phyloP scores from a whole-genome alignment of 2,888 invertebrate genomes.

The Cheilosia grossa region DNA sequence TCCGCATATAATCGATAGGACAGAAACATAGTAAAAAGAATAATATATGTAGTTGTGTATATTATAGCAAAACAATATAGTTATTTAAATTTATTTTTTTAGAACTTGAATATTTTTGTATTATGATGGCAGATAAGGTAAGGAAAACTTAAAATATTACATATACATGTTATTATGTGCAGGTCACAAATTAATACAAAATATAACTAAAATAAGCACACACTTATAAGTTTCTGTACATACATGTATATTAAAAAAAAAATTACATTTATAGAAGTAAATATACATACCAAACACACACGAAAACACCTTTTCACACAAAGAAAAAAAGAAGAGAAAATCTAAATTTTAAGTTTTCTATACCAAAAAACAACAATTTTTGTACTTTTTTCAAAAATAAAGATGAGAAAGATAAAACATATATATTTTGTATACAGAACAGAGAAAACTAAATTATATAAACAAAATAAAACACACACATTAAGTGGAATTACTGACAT shows the following conservation, averaged over 20 bases:
- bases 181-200: constrained; percentile 54
- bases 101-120: constrained; percentile 56
- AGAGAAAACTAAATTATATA: constrained; percentile 54
- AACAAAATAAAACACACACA: constrained; percentile 42
- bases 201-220: constrained; percentile 53
- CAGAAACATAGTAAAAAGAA: constrained; percentile 7
- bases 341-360: constrained; percentile 66
- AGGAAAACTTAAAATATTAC: constrained; percentile 22
- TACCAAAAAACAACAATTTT: constrained; percentile 73
- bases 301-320: constrained; percentile 60
- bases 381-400: constrained; percentile 70
- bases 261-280: constrained; percentile 4
- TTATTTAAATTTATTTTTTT: constrained; percentile 47
- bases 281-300: constrained; percentile 49
- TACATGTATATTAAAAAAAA: constrained; percentile 32
- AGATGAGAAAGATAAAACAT: constrained; percentile 55
- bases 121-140: constrained; percentile 14
- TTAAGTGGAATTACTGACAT: constrained; percentile 38
- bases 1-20: not conserved
- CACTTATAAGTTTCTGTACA: constrained; percentile 48
- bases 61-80: constrained; percentile 15
- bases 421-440: constrained; percentile 75
- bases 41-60: not conserved
- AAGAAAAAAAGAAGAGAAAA: constrained; percentile 44
- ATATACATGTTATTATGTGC: constrained; percentile 52